phyloP scores from a whole-genome alignment of 1,140 invertebrate species.

The Macrobrachium rosenbergii region DNA sequence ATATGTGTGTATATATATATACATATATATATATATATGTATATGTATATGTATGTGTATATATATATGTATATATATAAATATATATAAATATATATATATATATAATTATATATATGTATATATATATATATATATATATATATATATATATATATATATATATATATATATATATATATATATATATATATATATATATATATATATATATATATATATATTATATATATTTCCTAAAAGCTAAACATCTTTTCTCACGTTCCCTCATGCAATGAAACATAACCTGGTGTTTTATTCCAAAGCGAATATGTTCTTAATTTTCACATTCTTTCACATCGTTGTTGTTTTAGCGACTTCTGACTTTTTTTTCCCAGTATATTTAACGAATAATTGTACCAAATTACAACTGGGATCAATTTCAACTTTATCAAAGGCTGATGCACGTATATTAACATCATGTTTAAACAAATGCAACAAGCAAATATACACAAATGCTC shows the following conservation, averaged over 20 bases:
- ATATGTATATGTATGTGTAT: background rate
- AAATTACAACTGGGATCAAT: no score
- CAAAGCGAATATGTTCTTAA: background rate
- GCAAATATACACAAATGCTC: no score
- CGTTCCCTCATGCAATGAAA: no score
- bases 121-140: constrained; percentile 27
- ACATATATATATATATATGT: background rate
- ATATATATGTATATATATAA: background rate
- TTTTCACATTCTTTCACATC: no score
- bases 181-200: constrained; percentile 24
- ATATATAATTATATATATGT: constrained; percentile 17
- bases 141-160: constrained; percentile 27
- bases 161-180: constrained; percentile 27
- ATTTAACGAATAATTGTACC: no score
- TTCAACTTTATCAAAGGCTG: no score
- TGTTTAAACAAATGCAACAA: no score
- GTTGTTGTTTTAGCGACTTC: no score
- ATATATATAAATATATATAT: constrained; percentile 11
- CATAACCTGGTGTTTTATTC: background rate
- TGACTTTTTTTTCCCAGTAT: no score
- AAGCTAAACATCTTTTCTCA: no score
- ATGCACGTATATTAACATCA: no score
- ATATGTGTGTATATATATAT: constrained; percentile 5
- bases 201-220: constrained; percentile 23
- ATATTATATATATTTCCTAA: background rate